These are phyloP conservation scores for human DNA, from an alignment of 2,113 vertebrate species.

Conservation along the genomic window DNA sequence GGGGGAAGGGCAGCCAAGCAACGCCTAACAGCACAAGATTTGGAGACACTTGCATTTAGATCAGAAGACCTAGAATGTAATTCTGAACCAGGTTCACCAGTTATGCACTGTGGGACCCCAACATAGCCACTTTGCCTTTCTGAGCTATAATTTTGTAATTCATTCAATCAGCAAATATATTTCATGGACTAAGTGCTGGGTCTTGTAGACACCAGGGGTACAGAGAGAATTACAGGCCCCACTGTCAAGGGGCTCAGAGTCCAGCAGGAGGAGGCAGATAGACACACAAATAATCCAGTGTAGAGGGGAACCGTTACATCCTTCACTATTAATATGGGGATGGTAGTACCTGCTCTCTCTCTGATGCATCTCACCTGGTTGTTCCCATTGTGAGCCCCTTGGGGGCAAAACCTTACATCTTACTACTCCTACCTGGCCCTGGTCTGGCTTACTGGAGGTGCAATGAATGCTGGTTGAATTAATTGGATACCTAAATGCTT, in stretches of 20 bases:
- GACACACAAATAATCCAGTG: background rate
- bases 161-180: background rate
- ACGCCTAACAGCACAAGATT: background rate
- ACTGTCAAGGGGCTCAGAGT: background rate
- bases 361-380: rapidly evolving
- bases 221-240: background rate
- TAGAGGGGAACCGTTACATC: background rate
- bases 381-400: background rate
- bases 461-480: background rate
- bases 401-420: background rate
- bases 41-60: background rate
- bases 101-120: background rate
- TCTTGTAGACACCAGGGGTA: background rate
- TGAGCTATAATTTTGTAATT: background rate
- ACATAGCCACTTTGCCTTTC: background rate
- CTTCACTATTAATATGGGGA: background rate
- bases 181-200: background rate
- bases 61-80: background rate
- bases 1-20: background rate
- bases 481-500: background rate
- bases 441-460: background rate
- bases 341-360: background rate
- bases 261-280: background rate
- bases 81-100: background rate
- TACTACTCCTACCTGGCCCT: background rate